Base-by-base conservation (phyloP, 2,888 invertebrate genomes). In the Brassicogethes aeneus region DNA sequence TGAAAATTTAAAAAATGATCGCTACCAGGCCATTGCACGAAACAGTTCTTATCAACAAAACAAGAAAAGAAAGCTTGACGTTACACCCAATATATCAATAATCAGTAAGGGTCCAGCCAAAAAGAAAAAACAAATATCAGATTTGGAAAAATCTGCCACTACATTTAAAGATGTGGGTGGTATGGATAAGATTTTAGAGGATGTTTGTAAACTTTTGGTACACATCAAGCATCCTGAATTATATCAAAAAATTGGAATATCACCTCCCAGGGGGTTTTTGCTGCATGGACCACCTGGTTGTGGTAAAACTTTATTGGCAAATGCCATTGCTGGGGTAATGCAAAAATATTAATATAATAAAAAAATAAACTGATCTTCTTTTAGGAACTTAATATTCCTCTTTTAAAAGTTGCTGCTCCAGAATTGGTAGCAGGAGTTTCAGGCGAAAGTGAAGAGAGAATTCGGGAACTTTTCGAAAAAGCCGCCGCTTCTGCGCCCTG, bases 211-310 rank as follows among this genome's bases (percentile, higher is more conserved):
- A 48, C 52, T 64, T 41, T 70, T 93, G 37, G 73, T 90, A 52
- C 93, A 94, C 61, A 80, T 95, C 65, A 85, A 83, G 56, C 88
- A 92, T 59, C 91, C 94, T 2, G 88, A 92, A 65, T 79, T 94
- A n/a, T 94, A 90, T 65, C 72, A 74, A 43, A 76, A 82, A 51
- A 72, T 95, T 46, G 93, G 93, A 1, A 80, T 92, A 39, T 79
- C 85, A 48, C 87, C 94, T 30, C 91, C 94, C 0, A 75, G 90
- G 59, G 96, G 95, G 16, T 84, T 96, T 55, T 69, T 99, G 37
- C 71, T 97, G 35, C 94, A 96, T 65, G 97, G 97, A 0, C 96
- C 97, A 1, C 92, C 96, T 0, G 97, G 97, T 0, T 92, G 93
- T 62, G 96, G 97, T 0, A 90, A 90, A 69, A 87, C 86, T 2